Percentiles rank a stretch among this genome's conserved stretches.
Evolutionary conservation across 2,888 invertebrate genomes (phyloP).

Genomic region (Timandra comae): DNA sequence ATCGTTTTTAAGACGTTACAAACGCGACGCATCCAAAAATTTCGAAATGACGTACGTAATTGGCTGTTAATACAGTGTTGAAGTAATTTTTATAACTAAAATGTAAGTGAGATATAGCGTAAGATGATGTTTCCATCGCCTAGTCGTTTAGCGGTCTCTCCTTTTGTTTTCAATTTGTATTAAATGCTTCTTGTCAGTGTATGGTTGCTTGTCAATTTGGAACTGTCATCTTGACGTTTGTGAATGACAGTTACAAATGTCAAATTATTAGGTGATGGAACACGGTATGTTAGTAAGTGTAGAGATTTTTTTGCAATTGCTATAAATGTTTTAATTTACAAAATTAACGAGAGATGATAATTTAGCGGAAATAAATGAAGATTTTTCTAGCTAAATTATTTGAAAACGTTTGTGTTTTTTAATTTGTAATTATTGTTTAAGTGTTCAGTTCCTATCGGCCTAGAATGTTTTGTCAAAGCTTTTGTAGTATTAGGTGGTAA

Average conservation of each 20-base stretch:
- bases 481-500: constrained; percentile 49
- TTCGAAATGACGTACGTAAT: constrained; percentile 26
- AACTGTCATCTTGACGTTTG: constrained; percentile 23
- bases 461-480: constrained; percentile 63
- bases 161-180: constrained; percentile 17
- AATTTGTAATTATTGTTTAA: constrained; percentile 31
- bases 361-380: constrained; percentile 39
- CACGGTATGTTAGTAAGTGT: constrained; percentile 4
- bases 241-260: too few relatives aligned
- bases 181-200: too few relatives aligned
- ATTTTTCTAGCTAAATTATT: constrained; percentile 30
- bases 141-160: constrained; percentile 8
- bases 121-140: constrained; percentile 24
- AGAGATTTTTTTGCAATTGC: constrained; percentile 20
- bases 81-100: constrained; percentile 56
- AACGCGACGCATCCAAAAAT: constrained; percentile 29
- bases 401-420: constrained; percentile 14
- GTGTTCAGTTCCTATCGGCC: constrained; percentile 72
- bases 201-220: background rate
- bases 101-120: constrained; percentile 56
- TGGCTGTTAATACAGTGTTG: constrained; percentile 51
- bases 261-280: background rate
- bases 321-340: constrained; percentile 15
- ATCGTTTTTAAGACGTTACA: background rate
- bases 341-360: constrained; percentile 13